Base-by-base conservation (phyloP, 2,797 vertebrate species). In the Megaceryle alcyon region DNA sequence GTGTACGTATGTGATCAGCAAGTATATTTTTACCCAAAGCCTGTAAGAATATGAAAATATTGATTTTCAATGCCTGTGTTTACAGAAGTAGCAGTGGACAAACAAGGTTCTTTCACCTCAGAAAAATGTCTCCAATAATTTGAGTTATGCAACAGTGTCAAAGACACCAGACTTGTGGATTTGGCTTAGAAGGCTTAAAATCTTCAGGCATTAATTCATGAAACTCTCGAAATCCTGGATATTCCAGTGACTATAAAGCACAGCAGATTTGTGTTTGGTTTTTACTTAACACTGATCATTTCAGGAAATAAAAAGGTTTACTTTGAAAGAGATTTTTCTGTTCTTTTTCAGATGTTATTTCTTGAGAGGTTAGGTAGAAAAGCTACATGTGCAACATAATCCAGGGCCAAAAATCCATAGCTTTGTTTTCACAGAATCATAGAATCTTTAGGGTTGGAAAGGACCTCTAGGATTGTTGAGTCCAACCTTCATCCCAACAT, bases 151-250 rank as follows among this genome's bases (percentile, higher is more conserved):
- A 96, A 89, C 75, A 68, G 33, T 68, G 66, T 77, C 2, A 0
- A 64, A 70, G 86, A 85, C 64, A 92, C 49, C 48, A 89, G 93
- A 68, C 77, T 86, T 48, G 51, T 16, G 44, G 89, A 88, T 95
- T 84, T 94, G 94, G 80, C 91, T 91, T 69, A 76, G 79, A 33
- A 81, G 59, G 77, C 83, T 96, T 89, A 90, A 93, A 96, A 87
- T 93, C 81, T 80, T 87, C 70, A 77, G 95, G 65, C 88, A 59
- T 93, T 95, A 94, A 73, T 92, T 96, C 86, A 82, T 54, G n/a
- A 69, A 92, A 85, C n/a, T 94, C 80, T 90, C 41, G 81, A 90
- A 90, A 86, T 78, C 88, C 81, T 77, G 78, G 64, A 33, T 85
- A 51, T 66, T 61, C 53, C 41, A 14, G 7, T 83, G 72, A 33